Percentiles rank a stretch among this genome's conserved stretches.
Conservation (phyloP, 2,888 invertebrate species). For the Phaonia tiefii region DNA sequence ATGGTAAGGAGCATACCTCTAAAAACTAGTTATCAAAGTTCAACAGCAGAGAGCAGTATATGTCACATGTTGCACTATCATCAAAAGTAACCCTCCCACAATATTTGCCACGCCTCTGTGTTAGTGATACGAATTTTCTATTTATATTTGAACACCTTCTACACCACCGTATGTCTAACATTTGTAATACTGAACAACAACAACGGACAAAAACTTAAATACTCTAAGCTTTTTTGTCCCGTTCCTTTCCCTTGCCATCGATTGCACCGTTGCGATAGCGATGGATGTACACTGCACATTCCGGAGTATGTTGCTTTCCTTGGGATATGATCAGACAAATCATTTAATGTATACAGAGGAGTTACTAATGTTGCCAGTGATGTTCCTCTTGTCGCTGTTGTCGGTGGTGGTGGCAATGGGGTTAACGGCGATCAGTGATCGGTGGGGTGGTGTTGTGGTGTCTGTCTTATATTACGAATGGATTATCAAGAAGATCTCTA, state of each 20-base stretch:
- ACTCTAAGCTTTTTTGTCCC: conserved; percentile 49
- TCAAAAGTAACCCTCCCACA: not conserved
- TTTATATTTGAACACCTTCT: conserved; percentile 59
- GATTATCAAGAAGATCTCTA: conserved; percentile 59
- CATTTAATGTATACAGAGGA: conserved; percentile 41
- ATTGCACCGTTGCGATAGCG: conserved; percentile 33
- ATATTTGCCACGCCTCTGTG: conserved; percentile 20
- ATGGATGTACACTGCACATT: not conserved
- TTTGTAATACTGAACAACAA: conserved; percentile 19
- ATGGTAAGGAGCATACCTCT: no score
- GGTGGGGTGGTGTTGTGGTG: no score
- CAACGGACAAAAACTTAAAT: conserved; percentile 47
- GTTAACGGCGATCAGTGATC: conserved; percentile 1
- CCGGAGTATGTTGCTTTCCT: conserved; percentile 7
- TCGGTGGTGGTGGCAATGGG: conserved; percentile 19
- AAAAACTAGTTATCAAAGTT: no score
- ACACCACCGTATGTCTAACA: conserved; percentile 15
- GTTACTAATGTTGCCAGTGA: not conserved
- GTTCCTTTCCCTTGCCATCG: conserved; percentile 35
- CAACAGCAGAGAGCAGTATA: no score
- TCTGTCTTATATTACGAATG: conserved; percentile 35
- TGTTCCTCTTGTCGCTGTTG: conserved; percentile 5
- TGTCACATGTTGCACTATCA: no score
- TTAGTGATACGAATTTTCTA: conserved; percentile 33
- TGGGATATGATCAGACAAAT: conserved; percentile 56